These are phyloP conservation scores for Hoplodrina blanda DNA, from an alignment of 2,888 invertebrate species.

Conservation along the genomic window DNA sequence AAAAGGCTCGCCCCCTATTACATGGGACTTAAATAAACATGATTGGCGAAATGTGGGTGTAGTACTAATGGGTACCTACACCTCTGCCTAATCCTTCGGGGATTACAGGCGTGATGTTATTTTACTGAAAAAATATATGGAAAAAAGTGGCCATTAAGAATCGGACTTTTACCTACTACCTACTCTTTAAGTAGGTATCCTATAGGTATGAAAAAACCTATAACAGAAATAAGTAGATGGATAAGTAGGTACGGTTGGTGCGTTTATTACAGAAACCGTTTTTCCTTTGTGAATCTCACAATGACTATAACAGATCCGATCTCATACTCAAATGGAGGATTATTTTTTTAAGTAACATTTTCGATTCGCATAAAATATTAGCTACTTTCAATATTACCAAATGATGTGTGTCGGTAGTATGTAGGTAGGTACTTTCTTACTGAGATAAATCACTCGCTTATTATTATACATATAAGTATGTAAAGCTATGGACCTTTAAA, in stretches of 20 bases:
- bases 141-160: too few relatives aligned
- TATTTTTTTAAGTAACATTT: conserved; percentile 65
- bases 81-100: too few relatives aligned
- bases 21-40: too few relatives aligned
- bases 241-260: conserved; percentile 7
- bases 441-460: conserved; percentile 37
- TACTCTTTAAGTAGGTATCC: too few relatives aligned
- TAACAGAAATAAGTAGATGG: background rate
- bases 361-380: conserved; percentile 73
- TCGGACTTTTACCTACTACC: too few relatives aligned
- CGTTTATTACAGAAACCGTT: conserved; percentile 61
- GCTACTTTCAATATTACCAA: conserved; percentile 62
- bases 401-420: conserved; percentile 36
- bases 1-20: too few relatives aligned
- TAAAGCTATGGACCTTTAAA: background rate
- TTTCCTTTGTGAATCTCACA: conserved; percentile 75
- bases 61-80: too few relatives aligned
- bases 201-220: too few relatives aligned
- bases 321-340: conserved; percentile 78
- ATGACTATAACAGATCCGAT: conserved; percentile 75
- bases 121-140: too few relatives aligned
- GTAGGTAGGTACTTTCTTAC: conserved; percentile 9
- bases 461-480: too few relatives aligned
- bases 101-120: too few relatives aligned
- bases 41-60: too few relatives aligned